These are phyloP conservation scores for Lypha dubia DNA, from an alignment of 2,888 invertebrate genomes.

Conservation along the genomic window DNA sequence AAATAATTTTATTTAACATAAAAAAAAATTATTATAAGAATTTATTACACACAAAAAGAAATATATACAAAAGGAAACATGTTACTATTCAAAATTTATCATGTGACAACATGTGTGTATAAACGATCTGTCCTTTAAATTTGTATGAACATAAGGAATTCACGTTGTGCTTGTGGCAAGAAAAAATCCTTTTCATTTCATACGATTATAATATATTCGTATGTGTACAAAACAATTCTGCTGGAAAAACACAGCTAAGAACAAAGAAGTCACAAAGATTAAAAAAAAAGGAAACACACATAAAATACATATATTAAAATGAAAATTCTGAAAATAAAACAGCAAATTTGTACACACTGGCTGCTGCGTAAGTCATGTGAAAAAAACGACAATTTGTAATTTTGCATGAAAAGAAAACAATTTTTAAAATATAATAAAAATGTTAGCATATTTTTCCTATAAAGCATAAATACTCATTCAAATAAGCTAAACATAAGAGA, in stretches of 20 bases:
- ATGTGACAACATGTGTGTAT: constrained; percentile 69
- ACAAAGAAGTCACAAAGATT: constrained; percentile 18
- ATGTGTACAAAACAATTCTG: constrained; percentile 50
- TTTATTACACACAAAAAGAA: neutral
- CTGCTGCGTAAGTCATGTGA: constrained; percentile 61
- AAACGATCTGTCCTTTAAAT: constrained; percentile 46
- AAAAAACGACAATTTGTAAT: constrained; percentile 52
- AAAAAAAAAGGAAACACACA: constrained; percentile 14
- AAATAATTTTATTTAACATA: constrained; percentile 6
- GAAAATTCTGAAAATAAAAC: constrained; percentile 5
- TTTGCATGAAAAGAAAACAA: constrained; percentile 34
- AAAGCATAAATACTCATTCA: neutral
- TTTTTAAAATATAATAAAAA: constrained; percentile 27
- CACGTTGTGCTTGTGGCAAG: constrained; percentile 7
- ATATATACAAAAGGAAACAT: constrained; percentile 2
- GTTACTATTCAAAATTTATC: constrained; percentile 64
- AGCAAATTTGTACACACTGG: constrained; percentile 47
- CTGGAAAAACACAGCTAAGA: constrained; percentile 56
- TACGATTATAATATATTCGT: neutral
- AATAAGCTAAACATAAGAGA: neutral
- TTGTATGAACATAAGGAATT: constrained; percentile 6
- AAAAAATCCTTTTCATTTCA: neutral
- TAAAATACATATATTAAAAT: constrained; percentile 21
- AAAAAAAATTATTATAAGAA: neutral
- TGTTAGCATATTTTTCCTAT: constrained; percentile 34